Base-by-base conservation (phyloP, 2,797 vertebrate species). In the Zalophus californianus region DNA sequence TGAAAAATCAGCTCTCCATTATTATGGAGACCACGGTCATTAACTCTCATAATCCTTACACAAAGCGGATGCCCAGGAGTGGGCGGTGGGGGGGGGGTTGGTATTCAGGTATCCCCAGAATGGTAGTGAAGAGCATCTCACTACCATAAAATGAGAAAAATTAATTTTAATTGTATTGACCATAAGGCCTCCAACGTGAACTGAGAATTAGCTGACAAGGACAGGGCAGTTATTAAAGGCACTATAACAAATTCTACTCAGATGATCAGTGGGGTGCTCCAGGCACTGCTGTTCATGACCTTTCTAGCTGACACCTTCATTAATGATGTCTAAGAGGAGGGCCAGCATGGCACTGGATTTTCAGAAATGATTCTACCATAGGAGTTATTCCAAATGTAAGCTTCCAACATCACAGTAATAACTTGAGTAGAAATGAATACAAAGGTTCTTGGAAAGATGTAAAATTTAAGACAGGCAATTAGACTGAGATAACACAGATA, bases 301-400 rank as follows among this genome's bases (percentile, higher is more conserved):
- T 90, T 94, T 83, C 77, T 79, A 50, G 70, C 10, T 95, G 95
- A 96, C 85, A 84, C 84, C n/a, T 93, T 96, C 86, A 54, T 93
- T 93, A 97, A 85, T 35, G 75, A 79, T 62, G 38, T 86, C 86
- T 78, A 44, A 96, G 48, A 72, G 35, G 52, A 91, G 85, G 85
- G 52, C 41, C 29, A 87, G 92, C 82, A 60, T 12, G 72, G 1
- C 68, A 79, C 73, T 70, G 7, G 66, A 54, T 90, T 95, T 95
- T 72, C 93, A 86, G 91, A 97, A 95, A 73, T 35, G 35, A 84
- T 58, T 95, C 29, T 48, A 3, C 41, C 23, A 12, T 25, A 8
- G 73, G 68, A 91, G 79, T 48, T 52, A 88, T 38, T 93, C 35
- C 27, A 90, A 86, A 32, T 38, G 66, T 41, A 80, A 94, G 38